Base-by-base conservation (phyloP, 2,113 vertebrate species). In the Haliaeetus leucogaster region DNA sequence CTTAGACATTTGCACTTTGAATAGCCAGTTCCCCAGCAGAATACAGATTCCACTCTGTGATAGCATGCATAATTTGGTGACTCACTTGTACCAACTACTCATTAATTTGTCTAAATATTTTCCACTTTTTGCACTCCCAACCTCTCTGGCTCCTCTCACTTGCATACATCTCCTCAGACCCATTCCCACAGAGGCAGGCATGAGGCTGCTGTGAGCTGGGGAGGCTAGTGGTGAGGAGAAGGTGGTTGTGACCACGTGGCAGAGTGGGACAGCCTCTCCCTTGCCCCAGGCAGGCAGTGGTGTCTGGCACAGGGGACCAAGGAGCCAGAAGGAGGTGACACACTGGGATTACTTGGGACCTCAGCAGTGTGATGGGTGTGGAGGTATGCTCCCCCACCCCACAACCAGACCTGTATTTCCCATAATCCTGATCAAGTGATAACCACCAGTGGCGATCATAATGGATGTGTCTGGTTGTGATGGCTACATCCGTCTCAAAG, bases 21-120 rank as follows among this genome's bases (percentile, higher is more conserved):
- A 88, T 9, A 93, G 55, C 38, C 55, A 56, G 26, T 8, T 87
- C 62, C 30, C 11, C 43, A 21, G 8, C 3, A 4, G 48, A 81
- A 66, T 13, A 40, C 16, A 93, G 47, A 95, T 77, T 68, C 40
- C 36, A 56, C 10, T 32, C 65, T 58, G 30, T n/a, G 47, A 63
- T 1, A 86, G 55, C 6, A 2, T 47, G 36, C 48, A 40, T 68
- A 61, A 40, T 79, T 68, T 20, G 45, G 34, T 95, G 80, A 95
- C 61, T 91, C 72, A 63, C 34, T 67, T 71, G 21, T 29, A 79
- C 40, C 16, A 81, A 72, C 27, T 56, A 43, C 58, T 95, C 27
- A 79, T 95, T 82, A 78, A 32, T 84, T 95, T 82, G n/a, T 87
- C 61, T 78, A 85, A 91, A 27, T 79, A 82, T 89, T 96, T 95